Evolutionary conservation across 2,113 vertebrate species (phyloP).

Genomic region (Anguilla japonica): DNA sequence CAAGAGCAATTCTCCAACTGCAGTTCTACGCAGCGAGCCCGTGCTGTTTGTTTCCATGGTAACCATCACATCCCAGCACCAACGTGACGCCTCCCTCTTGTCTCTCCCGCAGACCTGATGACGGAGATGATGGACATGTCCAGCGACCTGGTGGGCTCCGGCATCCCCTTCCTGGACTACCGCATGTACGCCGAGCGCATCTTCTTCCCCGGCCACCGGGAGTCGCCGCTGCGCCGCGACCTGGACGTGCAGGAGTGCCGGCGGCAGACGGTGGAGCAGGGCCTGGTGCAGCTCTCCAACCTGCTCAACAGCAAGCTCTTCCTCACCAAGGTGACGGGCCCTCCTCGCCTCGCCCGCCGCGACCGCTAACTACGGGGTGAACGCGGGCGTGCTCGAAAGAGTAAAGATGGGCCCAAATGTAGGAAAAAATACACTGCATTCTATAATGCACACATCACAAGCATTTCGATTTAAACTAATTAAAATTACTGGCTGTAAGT

Average conservation of each 20-base stretch:
- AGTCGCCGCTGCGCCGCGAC: conserved; percentile 87
- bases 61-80: not conserved
- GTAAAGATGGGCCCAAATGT: no score
- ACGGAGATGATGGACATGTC: conserved; percentile 99
- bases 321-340: conserved; percentile 86
- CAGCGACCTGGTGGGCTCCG: conserved; percentile 91
- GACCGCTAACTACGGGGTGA: no score
- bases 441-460: no score
- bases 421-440: no score
- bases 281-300: conserved; percentile 93
- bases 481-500: no score
- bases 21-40: not conserved
- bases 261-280: conserved; percentile 92
- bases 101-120: conserved; percentile 84
- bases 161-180: conserved; percentile 97
- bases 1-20: not conserved
- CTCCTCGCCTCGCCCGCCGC: not conserved
- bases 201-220: conserved; percentile 94
- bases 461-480: no score
- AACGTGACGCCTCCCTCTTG: not conserved
- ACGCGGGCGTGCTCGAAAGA: no score
- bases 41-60: not conserved
- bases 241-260: conserved; percentile 91
- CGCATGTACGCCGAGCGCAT: conserved; percentile 91
- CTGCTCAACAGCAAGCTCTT: conserved; percentile 98